These are phyloP conservation scores for Ceratothoa steindachneri DNA, from an alignment of 2,888 invertebrate genomes.

Conservation along the genomic window DNA sequence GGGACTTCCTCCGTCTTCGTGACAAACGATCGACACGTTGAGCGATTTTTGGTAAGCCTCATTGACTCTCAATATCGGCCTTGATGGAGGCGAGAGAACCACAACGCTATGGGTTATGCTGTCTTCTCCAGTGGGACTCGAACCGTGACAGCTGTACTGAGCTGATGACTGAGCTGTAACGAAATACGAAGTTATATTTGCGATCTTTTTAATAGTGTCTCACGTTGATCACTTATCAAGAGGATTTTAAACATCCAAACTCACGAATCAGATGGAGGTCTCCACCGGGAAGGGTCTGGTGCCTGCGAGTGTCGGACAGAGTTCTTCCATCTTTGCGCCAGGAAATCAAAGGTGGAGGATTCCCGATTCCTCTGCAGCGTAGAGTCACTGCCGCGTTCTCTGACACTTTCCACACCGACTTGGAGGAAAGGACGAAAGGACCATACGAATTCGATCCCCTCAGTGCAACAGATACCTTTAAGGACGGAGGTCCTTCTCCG, in stretches of 20 bases:
- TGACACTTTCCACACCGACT: slow-evolving; percentile 34
- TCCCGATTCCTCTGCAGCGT: slow-evolving; percentile 32
- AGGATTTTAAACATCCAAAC: not conserved
- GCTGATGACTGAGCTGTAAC: slow-evolving; percentile 3
- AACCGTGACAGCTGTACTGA: slow-evolving; percentile 35
- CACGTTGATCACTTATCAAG: too few relatives aligned
- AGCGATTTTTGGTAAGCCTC: slow-evolving; percentile 29
- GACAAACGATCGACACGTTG: slow-evolving; percentile 26
- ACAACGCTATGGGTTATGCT: slow-evolving; percentile 25
- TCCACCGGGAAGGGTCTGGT: slow-evolving; percentile 37
- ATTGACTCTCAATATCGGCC: slow-evolving; percentile 30
- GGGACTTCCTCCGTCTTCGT: slow-evolving; percentile 31
- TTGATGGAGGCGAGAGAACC: slow-evolving; percentile 26
- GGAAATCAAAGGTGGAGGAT: slow-evolving; percentile 26
- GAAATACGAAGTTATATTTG: too few relatives aligned
- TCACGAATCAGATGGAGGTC: slow-evolving; percentile 38
- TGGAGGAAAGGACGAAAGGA: slow-evolving; percentile 32
- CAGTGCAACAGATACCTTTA: slow-evolving; percentile 18
- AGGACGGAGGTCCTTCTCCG: slow-evolving; percentile 35
- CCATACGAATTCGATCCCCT: slow-evolving; percentile 24
- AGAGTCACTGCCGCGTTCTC: slow-evolving; percentile 32
- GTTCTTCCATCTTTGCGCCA: slow-evolving; percentile 23
- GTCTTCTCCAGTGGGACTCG: slow-evolving; percentile 27
- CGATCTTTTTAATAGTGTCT: too few relatives aligned
- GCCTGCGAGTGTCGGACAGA: slow-evolving; percentile 18